phyloP scores from a whole-genome alignment of 35 echinoderm and acorn worm species.

The Amphiura filiformis region DNA sequence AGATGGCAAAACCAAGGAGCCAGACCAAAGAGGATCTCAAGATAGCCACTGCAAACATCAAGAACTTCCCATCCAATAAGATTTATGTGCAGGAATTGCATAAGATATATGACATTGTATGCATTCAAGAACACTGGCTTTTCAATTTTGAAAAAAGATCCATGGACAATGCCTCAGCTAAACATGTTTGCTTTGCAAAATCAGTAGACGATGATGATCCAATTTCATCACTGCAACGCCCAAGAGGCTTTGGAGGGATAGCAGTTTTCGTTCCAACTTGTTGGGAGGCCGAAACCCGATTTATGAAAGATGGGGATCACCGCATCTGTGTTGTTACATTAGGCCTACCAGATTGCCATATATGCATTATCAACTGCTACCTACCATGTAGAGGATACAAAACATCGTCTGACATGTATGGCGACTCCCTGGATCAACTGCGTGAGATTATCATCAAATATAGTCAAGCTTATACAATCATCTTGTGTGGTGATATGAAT shows the following conservation, averaged over 20 bases:
- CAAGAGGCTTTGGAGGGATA: neutral
- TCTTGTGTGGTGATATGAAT: neutral
- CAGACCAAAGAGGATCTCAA: neutral
- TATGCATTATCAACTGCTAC: neutral
- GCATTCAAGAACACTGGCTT: neutral
- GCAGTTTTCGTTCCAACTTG: neutral
- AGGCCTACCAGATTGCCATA: neutral
- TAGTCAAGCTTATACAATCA: neutral
- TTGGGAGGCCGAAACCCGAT: neutral
- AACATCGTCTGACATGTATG: neutral
- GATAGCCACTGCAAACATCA: neutral
- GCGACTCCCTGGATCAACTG: neutral
- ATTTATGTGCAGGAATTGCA: neutral
- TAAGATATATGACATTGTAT: neutral
- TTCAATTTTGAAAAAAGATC: neutral
- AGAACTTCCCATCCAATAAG: neutral
- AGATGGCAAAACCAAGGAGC: neutral
- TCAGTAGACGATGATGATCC: neutral
- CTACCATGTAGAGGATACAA: neutral
- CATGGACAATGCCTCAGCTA: neutral
- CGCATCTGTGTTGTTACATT: neutral
- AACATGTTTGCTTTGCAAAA: neutral
- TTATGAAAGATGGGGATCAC: neutral
- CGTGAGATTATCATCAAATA: neutral
- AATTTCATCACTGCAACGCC: neutral